These are phyloP conservation scores for Rhinella marina DNA, from an alignment of 2,797 vertebrate genomes.

Conservation along the genomic window DNA sequence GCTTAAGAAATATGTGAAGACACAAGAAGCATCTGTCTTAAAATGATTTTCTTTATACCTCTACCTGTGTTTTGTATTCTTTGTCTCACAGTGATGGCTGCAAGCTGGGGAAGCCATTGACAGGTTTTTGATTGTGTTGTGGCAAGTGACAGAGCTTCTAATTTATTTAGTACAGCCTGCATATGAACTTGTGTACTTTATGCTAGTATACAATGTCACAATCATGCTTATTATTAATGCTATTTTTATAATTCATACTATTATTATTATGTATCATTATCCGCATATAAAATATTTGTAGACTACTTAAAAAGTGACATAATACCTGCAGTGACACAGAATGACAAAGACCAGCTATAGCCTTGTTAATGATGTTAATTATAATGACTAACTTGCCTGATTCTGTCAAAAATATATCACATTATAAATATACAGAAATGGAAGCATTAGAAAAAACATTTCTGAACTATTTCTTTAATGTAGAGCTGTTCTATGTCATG, in stretches of 20 bases:
- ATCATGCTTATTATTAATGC: neutral
- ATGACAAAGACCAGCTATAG: neutral
- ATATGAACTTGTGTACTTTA: neutral
- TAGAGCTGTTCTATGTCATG: neutral
- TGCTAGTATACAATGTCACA: neutral
- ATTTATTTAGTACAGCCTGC: neutral
- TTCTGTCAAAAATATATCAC: neutral
- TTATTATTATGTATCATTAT: neutral
- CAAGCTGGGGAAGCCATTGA: neutral
- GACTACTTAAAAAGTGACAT: neutral
- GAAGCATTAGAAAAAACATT: neutral
- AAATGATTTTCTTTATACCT: neutral
- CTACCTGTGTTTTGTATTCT: neutral
- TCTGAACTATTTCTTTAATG: neutral
- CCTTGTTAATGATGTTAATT: neutral
- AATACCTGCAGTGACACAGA: neutral
- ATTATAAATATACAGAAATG: neutral
- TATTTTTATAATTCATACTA: neutral
- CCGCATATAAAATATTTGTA: neutral
- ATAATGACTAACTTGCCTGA: neutral
- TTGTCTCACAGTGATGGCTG: neutral
- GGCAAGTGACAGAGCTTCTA: neutral
- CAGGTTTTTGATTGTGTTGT: neutral
- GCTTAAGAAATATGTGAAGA: neutral
- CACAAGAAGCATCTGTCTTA: constrained; percentile 15